Percentiles rank a stretch among this genome's conserved stretches.
phyloP scores from a whole-genome alignment of 2,113 vertebrate species.

The Xyliphius kryptos region DNA sequence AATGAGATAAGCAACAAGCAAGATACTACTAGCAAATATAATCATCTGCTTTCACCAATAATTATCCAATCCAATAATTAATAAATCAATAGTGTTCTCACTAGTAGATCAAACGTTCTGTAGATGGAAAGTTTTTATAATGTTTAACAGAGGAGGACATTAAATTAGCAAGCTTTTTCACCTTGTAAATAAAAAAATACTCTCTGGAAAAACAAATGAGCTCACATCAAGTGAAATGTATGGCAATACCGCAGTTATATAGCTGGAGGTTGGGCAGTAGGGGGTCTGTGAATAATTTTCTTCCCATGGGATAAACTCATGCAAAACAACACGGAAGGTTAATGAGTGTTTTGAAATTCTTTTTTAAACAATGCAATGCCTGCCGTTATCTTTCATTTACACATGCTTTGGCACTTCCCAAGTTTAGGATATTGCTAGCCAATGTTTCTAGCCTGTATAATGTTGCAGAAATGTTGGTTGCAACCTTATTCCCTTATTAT shows the following conservation, averaged over 20 bases:
- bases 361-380: conserved; percentile 50
- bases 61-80: not conserved
- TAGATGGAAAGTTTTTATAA: not conserved
- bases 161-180: too few species aligned
- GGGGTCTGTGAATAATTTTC: conserved; percentile 56
- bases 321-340: conserved; percentile 52
- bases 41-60: not conserved
- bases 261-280: conserved; percentile 24
- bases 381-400: conserved; percentile 36
- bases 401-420: conserved; percentile 29
- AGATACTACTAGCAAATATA: not conserved
- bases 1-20: not conserved
- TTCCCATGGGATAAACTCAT: conserved; percentile 48
- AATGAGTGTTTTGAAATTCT: conserved; percentile 52
- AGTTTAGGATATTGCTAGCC: not conserved
- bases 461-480: not conserved
- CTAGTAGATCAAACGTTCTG: not conserved
- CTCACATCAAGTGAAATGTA: conserved; percentile 45
- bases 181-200: too few species aligned
- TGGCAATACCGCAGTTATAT: conserved; percentile 38
- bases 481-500: too few species aligned
- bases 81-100: not conserved
- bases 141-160: too few species aligned
- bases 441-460: not conserved
- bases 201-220: too few species aligned